These are phyloP conservation scores for Neotoxoptera formosana DNA, from an alignment of 1,140 invertebrate genomes.

Conservation along the genomic window DNA sequence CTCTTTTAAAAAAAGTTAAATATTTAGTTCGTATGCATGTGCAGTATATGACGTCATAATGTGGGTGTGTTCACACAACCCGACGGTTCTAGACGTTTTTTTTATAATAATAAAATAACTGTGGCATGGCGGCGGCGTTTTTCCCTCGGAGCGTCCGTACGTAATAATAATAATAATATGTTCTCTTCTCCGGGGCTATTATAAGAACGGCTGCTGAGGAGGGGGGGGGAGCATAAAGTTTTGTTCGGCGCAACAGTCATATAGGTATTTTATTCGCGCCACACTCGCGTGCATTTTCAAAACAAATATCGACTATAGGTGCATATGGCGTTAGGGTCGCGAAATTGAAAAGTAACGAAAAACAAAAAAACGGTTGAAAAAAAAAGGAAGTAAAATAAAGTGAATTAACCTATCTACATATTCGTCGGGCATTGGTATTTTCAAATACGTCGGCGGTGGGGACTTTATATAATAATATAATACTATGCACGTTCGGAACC, in stretches of 20 bases:
- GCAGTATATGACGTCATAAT: no score
- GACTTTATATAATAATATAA: no score
- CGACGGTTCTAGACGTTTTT: no score
- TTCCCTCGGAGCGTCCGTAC: neutral
- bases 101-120: neutral
- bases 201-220: no score
- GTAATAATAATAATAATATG: no score
- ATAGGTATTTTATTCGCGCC: neutral
- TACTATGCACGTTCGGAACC: neutral
- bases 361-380: no score
- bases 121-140: neutral
- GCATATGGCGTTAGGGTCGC: neutral
- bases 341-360: neutral
- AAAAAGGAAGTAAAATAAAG: neutral
- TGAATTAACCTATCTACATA: neutral
- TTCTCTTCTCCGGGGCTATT: no score
- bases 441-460: neutral
- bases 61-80: no score
- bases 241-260: neutral
- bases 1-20: no score
- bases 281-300: neutral
- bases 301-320: constrained; percentile 8
- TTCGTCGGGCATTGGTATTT: neutral
- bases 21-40: no score
- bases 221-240: neutral